These are phyloP conservation scores for Mergus octosetaceus DNA, from an alignment of 2,797 vertebrate genomes.

Conservation along the genomic window DNA sequence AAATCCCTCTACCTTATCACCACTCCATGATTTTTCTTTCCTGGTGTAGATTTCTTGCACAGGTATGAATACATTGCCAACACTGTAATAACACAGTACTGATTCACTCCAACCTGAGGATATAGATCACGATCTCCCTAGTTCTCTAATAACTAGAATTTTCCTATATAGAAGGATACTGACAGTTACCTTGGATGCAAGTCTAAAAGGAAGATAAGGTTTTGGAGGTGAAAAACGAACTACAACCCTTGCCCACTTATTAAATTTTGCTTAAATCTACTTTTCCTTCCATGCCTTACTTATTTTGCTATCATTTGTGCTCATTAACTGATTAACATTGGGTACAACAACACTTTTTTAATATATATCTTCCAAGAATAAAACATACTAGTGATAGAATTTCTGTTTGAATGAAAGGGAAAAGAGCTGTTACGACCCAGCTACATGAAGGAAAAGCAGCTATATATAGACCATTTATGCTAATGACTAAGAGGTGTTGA, in stretches of 20 bases:
- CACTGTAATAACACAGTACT: background rate
- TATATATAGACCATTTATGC: background rate
- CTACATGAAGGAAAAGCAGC: background rate
- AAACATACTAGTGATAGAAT: background rate
- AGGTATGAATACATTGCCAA: background rate
- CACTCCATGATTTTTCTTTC: background rate
- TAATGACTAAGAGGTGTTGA: slow-evolving; percentile 47
- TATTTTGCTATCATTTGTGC: background rate
- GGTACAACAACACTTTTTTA: background rate
- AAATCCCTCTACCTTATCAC: background rate
- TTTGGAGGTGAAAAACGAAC: background rate
- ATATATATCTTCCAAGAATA: background rate
- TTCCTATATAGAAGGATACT: background rate
- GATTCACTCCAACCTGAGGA: background rate
- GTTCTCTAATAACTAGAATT: background rate
- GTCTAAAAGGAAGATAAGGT: rapidly evolving
- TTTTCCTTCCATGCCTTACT: background rate
- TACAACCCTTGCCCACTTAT: background rate
- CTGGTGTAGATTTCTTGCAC: background rate
- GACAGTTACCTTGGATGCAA: background rate
- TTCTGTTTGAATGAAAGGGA: background rate
- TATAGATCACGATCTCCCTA: background rate
- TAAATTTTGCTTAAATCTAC: background rate
- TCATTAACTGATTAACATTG: background rate
- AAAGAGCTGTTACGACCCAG: background rate